Percentiles rank a stretch among this genome's conserved stretches.
Evolutionary conservation across 2,113 vertebrate genomes (phyloP).

Genomic region (Lepidothrix coronata): DNA sequence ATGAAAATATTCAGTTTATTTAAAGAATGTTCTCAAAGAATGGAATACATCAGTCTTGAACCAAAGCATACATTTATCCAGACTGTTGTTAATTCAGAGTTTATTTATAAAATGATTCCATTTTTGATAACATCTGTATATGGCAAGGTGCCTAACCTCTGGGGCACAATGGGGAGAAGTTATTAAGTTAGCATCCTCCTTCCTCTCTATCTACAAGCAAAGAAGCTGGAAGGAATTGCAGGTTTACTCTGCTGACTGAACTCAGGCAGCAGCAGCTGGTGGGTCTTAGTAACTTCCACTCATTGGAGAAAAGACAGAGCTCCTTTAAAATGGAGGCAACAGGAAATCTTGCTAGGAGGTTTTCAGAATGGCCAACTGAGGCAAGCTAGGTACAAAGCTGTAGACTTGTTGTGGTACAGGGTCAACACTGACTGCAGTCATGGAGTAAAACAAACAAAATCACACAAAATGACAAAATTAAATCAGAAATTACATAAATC

Average conservation of each 20-base stretch:
- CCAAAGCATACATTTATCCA: not conserved
- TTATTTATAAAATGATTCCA: slow-evolving; percentile 46
- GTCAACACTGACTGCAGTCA: not conserved
- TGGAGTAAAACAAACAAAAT: not conserved
- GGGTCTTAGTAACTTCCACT: not conserved
- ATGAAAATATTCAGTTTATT: not conserved
- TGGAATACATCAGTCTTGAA: not conserved
- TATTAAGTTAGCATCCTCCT: slow-evolving; percentile 1
- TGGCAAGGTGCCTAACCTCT: slow-evolving; percentile 46
- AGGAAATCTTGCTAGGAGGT: not conserved
- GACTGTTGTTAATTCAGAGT: slow-evolving; percentile 17
- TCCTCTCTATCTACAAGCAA: not conserved
- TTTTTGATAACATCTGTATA: slow-evolving; percentile 41
- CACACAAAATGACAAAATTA: not conserved
- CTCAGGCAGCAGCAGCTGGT: not conserved
- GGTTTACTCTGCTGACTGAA: not conserved
- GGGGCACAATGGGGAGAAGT: slow-evolving; percentile 29
- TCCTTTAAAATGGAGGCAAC: not conserved
- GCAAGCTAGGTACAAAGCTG: not conserved
- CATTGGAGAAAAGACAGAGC: not conserved
- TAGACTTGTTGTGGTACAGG: not conserved
- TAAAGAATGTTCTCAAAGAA: slow-evolving; percentile 18
- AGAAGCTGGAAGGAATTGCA: not conserved
- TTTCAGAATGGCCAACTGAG: not conserved
- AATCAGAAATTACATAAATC: not conserved